These are phyloP conservation scores for Muraenolepis orangiensis DNA, from an alignment of 2,797 vertebrate genomes.

Conservation along the genomic window DNA sequence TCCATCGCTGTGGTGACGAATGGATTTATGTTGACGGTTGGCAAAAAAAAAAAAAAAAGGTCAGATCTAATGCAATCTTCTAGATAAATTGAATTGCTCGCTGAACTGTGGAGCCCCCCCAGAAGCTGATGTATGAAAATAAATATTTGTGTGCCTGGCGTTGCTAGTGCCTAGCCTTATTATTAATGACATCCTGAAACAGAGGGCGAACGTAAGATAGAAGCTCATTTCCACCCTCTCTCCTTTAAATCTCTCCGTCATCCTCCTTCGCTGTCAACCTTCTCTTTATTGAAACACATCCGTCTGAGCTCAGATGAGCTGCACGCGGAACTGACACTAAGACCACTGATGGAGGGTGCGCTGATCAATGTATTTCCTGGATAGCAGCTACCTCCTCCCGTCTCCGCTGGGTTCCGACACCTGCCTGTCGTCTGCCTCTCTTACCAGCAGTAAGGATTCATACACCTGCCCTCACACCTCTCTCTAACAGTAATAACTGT, in stretches of 20 bases:
- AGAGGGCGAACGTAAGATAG: not conserved
- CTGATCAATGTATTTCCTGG: not conserved
- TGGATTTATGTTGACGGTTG: slow-evolving; percentile 18
- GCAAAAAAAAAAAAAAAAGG: not conserved
- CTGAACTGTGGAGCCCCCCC: slow-evolving; percentile 30
- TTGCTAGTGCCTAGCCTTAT: slow-evolving; percentile 13
- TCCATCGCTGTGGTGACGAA: slow-evolving; percentile 19
- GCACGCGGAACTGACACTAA: not conserved
- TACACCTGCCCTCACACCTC: too few species aligned
- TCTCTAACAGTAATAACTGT: not conserved
- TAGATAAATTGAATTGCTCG: slow-evolving; percentile 35
- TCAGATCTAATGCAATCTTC: slow-evolving; percentile 15
- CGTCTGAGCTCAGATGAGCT: not conserved
- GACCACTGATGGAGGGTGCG: not conserved
- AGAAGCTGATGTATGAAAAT: slow-evolving; percentile 28
- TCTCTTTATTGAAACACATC: not conserved
- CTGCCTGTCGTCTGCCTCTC: not conserved
- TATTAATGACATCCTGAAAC: slow-evolving; percentile 28
- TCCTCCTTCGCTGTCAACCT: not conserved
- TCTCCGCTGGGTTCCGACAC: not conserved
- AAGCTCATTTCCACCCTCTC: not conserved
- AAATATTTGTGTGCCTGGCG: slow-evolving; percentile 33
- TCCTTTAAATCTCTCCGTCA: not conserved
- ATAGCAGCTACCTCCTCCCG: not conserved
- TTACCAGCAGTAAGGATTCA: not conserved